Evolutionary conservation across 2,888 invertebrate species (phyloP), one percentile per base, ranked within the genome.

Genomic region (Thyatira batis): DNA sequence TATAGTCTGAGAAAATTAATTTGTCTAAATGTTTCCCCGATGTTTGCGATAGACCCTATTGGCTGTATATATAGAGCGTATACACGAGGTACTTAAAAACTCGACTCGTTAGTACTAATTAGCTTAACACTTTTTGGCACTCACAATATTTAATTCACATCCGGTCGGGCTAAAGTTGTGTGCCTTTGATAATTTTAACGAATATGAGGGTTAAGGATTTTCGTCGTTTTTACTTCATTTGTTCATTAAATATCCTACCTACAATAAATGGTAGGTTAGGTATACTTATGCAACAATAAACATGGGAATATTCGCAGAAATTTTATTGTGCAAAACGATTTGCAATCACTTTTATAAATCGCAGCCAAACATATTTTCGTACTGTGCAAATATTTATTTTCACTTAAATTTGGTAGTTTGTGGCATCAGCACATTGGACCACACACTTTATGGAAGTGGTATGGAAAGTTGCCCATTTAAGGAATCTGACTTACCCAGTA

Each of bases 381-480:
- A 17, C 13, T 17, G 39, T 39, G 39, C 8, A 39, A 33, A 39
- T 39, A 17, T 39, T 39, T 17, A 39, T 39, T 17, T 39, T 39
- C 10, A 17, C 10, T 33, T 33, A 13, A 33, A 1, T 33, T 33
- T 1, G 33, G 3, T 5, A 17, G 23, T 23, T 23, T 23, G 23
- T 23, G 3, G 39, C 8, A 11, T 39, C 11, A 17, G 11, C 3
- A 39, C 39, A 39, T 11, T 39, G 39, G 46, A 46, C 50, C 23
- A 33, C 25, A 58, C 61, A 44, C 57, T 59, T 57, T 45, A 55
- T 57, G 57, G 49, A 55, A 17, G 57, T 45, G 27, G 64, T 58
- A 66, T 69, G 64, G 78, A 80, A 81, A 82, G 77, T 75, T 75
- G 50, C 52, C 75, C 69, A 50, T 75, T 65, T 71, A 78, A 50